Evolutionary conservation across 2,113 vertebrate genomes (phyloP), one percentile per base, ranked within the genome.

Genomic region (Spheniscus mendiculus): DNA sequence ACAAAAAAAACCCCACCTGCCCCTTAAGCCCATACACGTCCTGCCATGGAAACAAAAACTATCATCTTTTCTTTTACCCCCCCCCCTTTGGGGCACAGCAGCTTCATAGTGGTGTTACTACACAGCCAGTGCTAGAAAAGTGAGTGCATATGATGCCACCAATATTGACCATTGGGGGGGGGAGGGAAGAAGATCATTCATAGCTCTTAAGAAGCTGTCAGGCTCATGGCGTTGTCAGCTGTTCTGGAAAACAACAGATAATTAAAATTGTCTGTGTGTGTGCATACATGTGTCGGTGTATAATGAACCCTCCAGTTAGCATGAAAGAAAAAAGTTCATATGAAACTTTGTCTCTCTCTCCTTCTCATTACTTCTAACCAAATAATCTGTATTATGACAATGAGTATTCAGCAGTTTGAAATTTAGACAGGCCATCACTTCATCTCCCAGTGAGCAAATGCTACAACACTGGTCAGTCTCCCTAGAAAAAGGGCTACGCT

Each of bases 321-420:
- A 23, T 1, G 42, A 62, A 36, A 32, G 44, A 11, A 36, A 7
- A 14, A 16, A 2, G 5, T 9, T 61, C 5, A 7, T 29, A 0
- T 0, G 17, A 5, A 78, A 32, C 9, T 38, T 19, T 18, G 6
- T 17, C 12, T 71, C 21, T 55, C 29, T 32, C 47, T 25, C 15
- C 13, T 26, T 53, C 11, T 40, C 32, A 18, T 29, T 67, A 38
- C 40, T 44, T 59, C 30, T 36, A 32, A 55, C 15, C 29, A 34
- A 53, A 15, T 5, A 7, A 52, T 16, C 4, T 8, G 2, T 10
- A 2, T 1, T 18, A 47, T 49, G 61, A 20, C 27, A 21, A 19
- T 23, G 12, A 79, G 16, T 22, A 22, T 5, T 13, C 45, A 47
- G 61, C 61, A 42, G 27, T 44, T 61, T 14, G 67, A 76, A 52